A percentile compares a stretch with the other conserved stretches of the same genome.
phyloP scores from a whole-genome alignment of 2,113 vertebrate species.

The Dolichotis patagonum region DNA sequence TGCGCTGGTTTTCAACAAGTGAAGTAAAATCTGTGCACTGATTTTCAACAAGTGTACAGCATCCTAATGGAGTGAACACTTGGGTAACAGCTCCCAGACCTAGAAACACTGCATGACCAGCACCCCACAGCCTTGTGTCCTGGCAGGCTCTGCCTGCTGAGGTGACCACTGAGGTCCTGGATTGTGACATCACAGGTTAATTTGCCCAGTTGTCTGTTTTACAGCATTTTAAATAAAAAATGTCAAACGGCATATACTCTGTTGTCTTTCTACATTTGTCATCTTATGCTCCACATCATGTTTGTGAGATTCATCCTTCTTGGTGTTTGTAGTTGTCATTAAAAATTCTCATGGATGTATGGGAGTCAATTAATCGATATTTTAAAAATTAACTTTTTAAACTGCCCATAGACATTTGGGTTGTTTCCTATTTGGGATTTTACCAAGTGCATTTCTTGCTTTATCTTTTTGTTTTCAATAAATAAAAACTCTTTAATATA shows the following conservation, averaged over 20 bases:
- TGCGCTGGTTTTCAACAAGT: not conserved
- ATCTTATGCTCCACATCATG: not conserved
- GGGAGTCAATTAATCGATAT: not conserved
- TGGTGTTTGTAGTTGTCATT: not conserved
- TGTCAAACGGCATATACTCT: fast-evolving
- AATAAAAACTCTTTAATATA: not conserved
- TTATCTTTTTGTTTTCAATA: not conserved
- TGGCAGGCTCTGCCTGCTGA: not conserved
- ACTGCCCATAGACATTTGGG: not conserved
- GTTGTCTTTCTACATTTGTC: not conserved
- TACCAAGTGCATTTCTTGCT: not conserved
- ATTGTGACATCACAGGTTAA: not conserved
- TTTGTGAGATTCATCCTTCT: not conserved
- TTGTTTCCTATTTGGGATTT: slow-evolving; percentile 2
- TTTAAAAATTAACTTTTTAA: not conserved
- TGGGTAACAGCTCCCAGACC: not conserved
- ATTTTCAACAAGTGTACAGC: not conserved
- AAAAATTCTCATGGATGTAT: not conserved
- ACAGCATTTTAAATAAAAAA: not conserved
- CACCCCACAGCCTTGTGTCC: not conserved
- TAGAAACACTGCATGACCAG: not conserved
- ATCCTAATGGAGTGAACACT: not conserved
- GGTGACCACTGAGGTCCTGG: not conserved
- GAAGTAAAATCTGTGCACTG: not conserved
- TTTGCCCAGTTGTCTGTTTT: not conserved